phyloP scores from a whole-genome alignment of 2,113 vertebrate species.

The Puffinus mauretanicus region DNA sequence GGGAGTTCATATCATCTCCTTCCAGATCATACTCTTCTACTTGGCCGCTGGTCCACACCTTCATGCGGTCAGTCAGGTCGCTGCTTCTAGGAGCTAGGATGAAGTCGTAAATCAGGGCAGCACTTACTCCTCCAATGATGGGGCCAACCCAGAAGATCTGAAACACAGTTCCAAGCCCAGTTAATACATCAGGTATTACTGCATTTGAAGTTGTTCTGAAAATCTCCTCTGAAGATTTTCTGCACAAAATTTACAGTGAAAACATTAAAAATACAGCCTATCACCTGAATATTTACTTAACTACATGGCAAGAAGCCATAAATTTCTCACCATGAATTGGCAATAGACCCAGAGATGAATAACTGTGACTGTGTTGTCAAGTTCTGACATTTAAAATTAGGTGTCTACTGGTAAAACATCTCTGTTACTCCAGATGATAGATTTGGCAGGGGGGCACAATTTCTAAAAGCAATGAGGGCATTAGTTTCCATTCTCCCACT shows the following conservation, averaged over 20 bases:
- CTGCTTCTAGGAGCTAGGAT: constrained; percentile 79
- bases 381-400: background rate
- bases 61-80: constrained; percentile 81
- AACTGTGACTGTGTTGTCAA: background rate
- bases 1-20: constrained; percentile 72
- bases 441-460: background rate
- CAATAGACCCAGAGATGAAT: background rate
- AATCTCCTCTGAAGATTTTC: background rate
- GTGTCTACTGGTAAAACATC: background rate
- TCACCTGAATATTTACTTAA: background rate
- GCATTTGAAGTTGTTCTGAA: background rate
- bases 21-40: constrained; percentile 83
- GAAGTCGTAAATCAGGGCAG: constrained; percentile 81
- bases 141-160: constrained; percentile 85
- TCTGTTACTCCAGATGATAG: background rate
- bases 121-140: constrained; percentile 73
- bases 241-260: background rate
- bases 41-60: constrained; percentile 90
- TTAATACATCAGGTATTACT: background rate
- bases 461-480: background rate
- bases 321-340: background rate
- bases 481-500: background rate
- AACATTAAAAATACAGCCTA: background rate
- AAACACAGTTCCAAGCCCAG: background rate
- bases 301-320: fast-evolving